Evolutionary conservation across 1,140 invertebrate genomes (phyloP).

Genomic region (Kradibia gibbosae): DNA sequence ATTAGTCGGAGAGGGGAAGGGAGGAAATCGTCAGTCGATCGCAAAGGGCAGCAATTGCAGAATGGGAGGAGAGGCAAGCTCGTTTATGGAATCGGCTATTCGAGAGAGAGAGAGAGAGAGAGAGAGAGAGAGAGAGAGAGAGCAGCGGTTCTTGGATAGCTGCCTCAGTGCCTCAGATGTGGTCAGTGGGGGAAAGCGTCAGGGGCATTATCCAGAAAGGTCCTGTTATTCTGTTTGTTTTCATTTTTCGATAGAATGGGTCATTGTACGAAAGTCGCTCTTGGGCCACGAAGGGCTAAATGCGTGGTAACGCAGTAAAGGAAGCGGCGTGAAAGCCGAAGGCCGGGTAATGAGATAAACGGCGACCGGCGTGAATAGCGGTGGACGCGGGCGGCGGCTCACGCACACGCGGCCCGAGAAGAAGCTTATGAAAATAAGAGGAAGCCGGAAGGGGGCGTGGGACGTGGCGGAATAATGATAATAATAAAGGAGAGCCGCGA

Average conservation of each 20-base stretch:
- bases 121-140: no score
- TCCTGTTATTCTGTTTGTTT: slow-evolving; percentile 26
- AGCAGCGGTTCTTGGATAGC: background rate
- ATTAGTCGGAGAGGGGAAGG: no score
- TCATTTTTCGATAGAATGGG: background rate
- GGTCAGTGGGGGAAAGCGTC: background rate
- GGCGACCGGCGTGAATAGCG: background rate
- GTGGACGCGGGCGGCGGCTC: slow-evolving; percentile 1
- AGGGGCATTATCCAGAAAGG: background rate
- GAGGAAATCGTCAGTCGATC: no score
- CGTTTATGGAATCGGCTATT: no score
- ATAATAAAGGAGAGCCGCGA: slow-evolving; percentile 60
- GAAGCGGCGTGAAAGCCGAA: slow-evolving; percentile 12
- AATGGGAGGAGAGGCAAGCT: no score
- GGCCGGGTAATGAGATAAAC: slow-evolving; percentile 20
- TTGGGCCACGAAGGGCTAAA: background rate
- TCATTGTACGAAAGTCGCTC: background rate
- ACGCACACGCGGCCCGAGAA: slow-evolving; percentile 13
- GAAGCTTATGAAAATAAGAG: slow-evolving; percentile 63
- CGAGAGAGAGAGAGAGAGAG: no score
- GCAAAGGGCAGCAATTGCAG: no score
- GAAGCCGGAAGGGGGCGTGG: slow-evolving; percentile 66
- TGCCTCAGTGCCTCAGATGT: background rate
- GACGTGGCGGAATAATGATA: slow-evolving; percentile 52
- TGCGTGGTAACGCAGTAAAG: background rate